Conservation (phyloP, 2,113 vertebrate species). For the Ailurus styani region DNA sequence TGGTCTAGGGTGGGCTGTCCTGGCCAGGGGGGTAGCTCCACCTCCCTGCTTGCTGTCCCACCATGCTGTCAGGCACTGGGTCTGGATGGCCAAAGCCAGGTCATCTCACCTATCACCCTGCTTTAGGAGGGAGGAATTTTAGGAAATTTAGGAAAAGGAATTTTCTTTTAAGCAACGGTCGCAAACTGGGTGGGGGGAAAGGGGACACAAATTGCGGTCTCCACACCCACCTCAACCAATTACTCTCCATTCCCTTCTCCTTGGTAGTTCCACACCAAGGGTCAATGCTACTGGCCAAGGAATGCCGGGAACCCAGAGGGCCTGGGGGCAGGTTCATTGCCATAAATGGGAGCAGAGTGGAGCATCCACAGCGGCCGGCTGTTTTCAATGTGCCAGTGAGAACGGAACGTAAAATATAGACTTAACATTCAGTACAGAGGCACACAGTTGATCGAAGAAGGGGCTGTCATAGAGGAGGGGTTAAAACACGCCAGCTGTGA, state of each 20-base stretch:
- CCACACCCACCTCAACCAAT: background rate
- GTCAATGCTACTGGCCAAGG: background rate
- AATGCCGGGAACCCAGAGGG: background rate
- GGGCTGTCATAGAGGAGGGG: background rate
- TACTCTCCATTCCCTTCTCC: background rate
- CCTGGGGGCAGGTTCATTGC: background rate
- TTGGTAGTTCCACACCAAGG: background rate
- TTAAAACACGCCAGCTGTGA: background rate
- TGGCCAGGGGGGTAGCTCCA: background rate
- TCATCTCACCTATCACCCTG: background rate
- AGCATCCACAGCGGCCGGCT: background rate
- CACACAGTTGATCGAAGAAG: background rate
- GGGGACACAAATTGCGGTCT: background rate
- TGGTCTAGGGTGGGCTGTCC: no score
- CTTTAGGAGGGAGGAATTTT: no score
- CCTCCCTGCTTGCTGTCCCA: background rate
- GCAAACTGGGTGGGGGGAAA: background rate
- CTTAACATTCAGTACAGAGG: conserved; percentile 58
- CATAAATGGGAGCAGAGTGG: background rate
- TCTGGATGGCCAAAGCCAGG: background rate
- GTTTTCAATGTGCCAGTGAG: background rate
- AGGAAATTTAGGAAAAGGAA: background rate
- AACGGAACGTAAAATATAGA: conserved; percentile 45
- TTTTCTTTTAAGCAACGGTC: background rate
- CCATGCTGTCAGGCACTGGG: background rate